These are phyloP conservation scores for Gryon sp. DNA, from an alignment of 1,140 invertebrate genomes.

Conservation along the genomic window DNA sequence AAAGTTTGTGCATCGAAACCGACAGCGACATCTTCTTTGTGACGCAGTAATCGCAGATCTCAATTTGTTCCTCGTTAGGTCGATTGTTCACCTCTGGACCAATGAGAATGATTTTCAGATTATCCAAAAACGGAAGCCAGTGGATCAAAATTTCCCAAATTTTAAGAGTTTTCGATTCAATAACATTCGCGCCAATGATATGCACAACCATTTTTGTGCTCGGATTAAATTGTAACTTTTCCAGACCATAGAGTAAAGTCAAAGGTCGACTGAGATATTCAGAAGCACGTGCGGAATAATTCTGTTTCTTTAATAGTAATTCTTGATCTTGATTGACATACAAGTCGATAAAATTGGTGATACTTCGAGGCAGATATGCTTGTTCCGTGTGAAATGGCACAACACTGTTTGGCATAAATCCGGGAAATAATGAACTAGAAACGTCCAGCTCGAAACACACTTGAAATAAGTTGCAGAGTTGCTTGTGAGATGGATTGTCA, in stretches of 20 bases:
- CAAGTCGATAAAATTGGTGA: conserved; percentile 64
- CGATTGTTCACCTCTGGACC: conserved; percentile 67
- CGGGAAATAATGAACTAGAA: conserved; percentile 34
- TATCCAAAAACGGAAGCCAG: conserved; percentile 59
- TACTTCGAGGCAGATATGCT: conserved; percentile 57
- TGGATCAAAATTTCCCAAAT: conserved; percentile 71
- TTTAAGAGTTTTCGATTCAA: conserved; percentile 63
- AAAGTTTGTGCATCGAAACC: conserved; percentile 37
- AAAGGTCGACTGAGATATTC: conserved; percentile 70
- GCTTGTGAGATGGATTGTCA: conserved; percentile 43
- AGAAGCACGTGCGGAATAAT: conserved; percentile 47
- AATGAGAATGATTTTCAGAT: conserved; percentile 64
- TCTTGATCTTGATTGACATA: conserved; percentile 55
- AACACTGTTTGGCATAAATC: conserved; percentile 46
- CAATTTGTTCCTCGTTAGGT: conserved; percentile 11
- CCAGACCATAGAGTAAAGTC: conserved; percentile 66
- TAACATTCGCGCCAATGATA: conserved; percentile 67
- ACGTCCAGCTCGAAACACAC: conserved; percentile 64
- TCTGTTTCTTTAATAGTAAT: conserved; percentile 38
- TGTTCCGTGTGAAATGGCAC: conserved; percentile 51
- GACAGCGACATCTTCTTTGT: conserved; percentile 47
- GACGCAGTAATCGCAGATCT: conserved; percentile 63
- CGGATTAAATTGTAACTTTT: conserved; percentile 56
- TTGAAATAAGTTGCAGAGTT: conserved; percentile 54
- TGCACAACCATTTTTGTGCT: conserved; percentile 61